A percentile compares a stretch with the other conserved stretches of the same genome.
phyloP scores from a whole-genome alignment of 2,113 vertebrate species.

The Cervus canadensis region DNA sequence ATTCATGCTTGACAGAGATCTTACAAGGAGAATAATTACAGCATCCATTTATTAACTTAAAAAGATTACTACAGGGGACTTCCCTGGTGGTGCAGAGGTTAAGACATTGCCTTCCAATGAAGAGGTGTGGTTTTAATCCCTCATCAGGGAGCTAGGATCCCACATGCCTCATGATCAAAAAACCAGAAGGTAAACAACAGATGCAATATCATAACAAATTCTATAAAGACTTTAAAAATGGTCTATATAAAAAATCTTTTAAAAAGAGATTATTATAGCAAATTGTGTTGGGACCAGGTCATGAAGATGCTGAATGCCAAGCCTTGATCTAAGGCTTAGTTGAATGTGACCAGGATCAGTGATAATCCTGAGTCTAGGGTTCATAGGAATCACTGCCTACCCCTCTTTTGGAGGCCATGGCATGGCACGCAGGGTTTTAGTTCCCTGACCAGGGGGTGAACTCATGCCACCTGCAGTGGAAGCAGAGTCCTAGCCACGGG shows the following conservation, averaged over 20 bases:
- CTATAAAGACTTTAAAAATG: neutral
- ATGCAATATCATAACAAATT: neutral
- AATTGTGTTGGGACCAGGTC: neutral
- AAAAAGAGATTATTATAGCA: neutral
- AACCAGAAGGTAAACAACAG: neutral
- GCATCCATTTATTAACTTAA: neutral
- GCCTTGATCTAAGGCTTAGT: neutral
- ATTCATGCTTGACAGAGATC: neutral
- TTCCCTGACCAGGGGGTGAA: neutral
- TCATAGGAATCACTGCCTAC: neutral
- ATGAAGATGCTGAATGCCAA: neutral
- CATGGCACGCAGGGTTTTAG: neutral
- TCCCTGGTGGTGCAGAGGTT: neutral
- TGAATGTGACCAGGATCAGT: neutral
- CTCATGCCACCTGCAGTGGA: neutral
- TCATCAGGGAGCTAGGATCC: neutral
- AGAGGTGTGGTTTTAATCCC: neutral
- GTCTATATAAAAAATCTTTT: neutral
- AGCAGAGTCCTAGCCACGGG: neutral
- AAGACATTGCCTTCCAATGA: neutral
- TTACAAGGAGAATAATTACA: neutral
- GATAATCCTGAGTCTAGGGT: neutral
- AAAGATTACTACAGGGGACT: neutral
- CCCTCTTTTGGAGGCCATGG: rapidly evolving
- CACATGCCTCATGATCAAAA: neutral